Conservation (phyloP, 2,113 vertebrate species). For the Heliornis fulica region DNA sequence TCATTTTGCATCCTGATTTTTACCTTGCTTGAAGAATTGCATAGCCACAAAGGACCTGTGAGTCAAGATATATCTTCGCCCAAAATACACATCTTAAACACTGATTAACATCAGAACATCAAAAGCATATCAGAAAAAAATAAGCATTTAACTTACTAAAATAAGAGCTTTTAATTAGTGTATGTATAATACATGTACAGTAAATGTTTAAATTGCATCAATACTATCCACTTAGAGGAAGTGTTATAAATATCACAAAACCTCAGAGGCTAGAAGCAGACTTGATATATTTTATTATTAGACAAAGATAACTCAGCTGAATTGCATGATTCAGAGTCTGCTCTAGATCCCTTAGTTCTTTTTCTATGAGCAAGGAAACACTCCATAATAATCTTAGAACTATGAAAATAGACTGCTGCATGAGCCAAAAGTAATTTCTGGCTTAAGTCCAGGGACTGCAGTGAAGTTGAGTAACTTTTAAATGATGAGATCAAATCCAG, state of each 20-base stretch:
- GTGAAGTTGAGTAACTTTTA: not conserved
- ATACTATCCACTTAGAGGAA: not conserved
- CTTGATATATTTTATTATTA: slow-evolving; percentile 22
- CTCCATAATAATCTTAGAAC: not conserved
- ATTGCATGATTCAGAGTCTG: not conserved
- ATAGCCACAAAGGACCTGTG: not conserved
- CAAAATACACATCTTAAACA: not conserved
- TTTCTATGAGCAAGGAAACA: not conserved
- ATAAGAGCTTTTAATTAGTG: slow-evolving; percentile 22
- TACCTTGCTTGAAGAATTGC: not conserved
- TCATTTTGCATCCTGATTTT: not conserved
- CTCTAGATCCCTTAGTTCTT: not conserved
- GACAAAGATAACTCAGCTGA: not conserved
- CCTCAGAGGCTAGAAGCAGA: not conserved
- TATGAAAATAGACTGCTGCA: not conserved
- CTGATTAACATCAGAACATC: not conserved
- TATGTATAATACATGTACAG: not conserved
- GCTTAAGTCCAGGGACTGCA: not conserved
- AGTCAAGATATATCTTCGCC: not conserved
- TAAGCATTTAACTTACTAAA: not conserved
- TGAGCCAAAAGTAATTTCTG: not conserved
- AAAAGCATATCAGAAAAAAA: not conserved
- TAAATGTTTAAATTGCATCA: slow-evolving; percentile 24
- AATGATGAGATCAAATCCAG: not conserved
- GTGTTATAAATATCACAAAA: slow-evolving; percentile 31